Base-by-base conservation (phyloP, 2,113 vertebrate species). In the Pelodiscus sinensis region DNA sequence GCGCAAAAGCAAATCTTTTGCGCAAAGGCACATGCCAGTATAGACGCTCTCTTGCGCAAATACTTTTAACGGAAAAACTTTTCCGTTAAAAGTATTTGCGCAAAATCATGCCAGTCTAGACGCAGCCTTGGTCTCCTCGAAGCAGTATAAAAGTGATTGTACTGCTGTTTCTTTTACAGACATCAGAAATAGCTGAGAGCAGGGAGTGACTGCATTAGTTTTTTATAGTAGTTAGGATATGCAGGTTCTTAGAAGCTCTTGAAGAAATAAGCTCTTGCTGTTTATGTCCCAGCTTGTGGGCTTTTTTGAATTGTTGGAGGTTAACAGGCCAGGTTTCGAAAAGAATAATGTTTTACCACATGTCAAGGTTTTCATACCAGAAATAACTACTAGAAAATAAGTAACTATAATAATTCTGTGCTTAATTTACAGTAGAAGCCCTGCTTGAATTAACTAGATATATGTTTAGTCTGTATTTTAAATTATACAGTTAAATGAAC, bases 91-190 rank as follows among this genome's bases (percentile, higher is more conserved):
- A n/a, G n/a, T n/a, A n/a, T n/a, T n/a, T n/a, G n/a, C n/a, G n/a
- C n/a, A n/a, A n/a, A n/a, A n/a, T n/a, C n/a, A n/a, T n/a, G n/a
- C n/a, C n/a, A n/a, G n/a, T n/a, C n/a, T n/a, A n/a, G n/a, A n/a
- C n/a, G n/a, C n/a, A n/a, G n/a, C n/a, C n/a, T n/a, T n/a, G n/a
- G 29, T 88, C 44, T 92, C 86, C 87, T 90, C 52, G 56, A 95
- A 44, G 29, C 19, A 89, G 82, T 27, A 82, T 27, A 25, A 82
- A 93, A 93, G 81, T 58, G 92, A 92, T 65, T 95, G 90, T 96
- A 94, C 88, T 88, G 91, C 90, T 95, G 16, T 95, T 97, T 95
- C 92, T 94, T 94, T 56, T 96, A 91, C 60, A 95, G 85, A 86
- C 92, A 88, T 95, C 94, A 96, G 93, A 90, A 95, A 90, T 75